Evolutionary conservation across 2,888 invertebrate genomes (phyloP).

Genomic region (Sinhomidia bicolor): DNA sequence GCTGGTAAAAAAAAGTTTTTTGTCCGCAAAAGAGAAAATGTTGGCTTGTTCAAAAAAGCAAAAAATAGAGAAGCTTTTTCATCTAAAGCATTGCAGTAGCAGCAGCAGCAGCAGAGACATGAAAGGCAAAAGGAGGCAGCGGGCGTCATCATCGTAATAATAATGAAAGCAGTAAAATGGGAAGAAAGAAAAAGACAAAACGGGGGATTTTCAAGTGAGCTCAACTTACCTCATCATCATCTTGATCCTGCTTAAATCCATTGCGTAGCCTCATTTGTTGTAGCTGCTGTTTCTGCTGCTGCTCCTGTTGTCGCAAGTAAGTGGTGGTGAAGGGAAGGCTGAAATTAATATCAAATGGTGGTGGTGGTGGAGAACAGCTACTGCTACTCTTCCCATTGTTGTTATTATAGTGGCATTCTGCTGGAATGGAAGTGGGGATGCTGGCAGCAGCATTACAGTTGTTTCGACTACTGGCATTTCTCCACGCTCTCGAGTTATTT

Average conservation of each 20-base stretch:
- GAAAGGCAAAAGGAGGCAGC: not conserved
- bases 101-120: not conserved
- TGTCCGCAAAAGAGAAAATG: not conserved
- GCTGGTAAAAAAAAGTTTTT: not conserved
- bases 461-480: slow-evolving; percentile 47
- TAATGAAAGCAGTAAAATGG: slow-evolving; percentile 29
- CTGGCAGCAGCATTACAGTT: slow-evolving; percentile 11
- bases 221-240: slow-evolving; percentile 77
- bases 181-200: slow-evolving; percentile 68
- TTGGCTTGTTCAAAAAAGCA: not conserved
- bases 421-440: slow-evolving; percentile 59
- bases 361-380: slow-evolving; percentile 47
- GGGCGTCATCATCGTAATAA: not conserved
- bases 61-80: not conserved
- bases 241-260: slow-evolving; percentile 74
- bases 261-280: slow-evolving; percentile 71
- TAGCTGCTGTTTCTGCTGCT: slow-evolving; percentile 68
- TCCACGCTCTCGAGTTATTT: slow-evolving; percentile 51
- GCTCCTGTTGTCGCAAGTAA: slow-evolving; percentile 87
- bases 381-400: slow-evolving; percentile 51
- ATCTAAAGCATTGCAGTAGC: not conserved
- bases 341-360: slow-evolving; percentile 88
- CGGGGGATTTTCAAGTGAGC: slow-evolving; percentile 68
- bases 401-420: slow-evolving; percentile 61
- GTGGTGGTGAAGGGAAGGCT: slow-evolving; percentile 95